phyloP scores from a whole-genome alignment of 2,797 vertebrate species.

The Aratinga solstitialis region DNA sequence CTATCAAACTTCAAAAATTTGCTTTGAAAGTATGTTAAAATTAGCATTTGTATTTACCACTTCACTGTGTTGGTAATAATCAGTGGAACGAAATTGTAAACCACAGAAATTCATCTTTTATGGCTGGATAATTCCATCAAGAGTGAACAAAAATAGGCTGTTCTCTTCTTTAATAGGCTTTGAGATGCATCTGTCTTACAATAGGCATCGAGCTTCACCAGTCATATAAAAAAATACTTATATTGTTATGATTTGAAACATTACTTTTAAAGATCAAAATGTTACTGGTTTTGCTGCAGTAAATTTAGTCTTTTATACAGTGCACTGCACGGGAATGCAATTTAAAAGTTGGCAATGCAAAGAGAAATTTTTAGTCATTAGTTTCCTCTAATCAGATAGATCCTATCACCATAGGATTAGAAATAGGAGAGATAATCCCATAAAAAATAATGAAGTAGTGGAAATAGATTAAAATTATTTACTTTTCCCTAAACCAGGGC shows the following conservation, averaged over 20 bases:
- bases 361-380: neutral
- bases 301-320: constrained; percentile 27
- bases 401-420: neutral
- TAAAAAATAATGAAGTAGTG: neutral
- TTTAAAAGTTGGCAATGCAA: neutral
- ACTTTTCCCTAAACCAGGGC: neutral
- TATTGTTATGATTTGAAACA: constrained; percentile 60
- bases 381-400: neutral
- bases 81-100: constrained; percentile 71
- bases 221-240: constrained; percentile 62
- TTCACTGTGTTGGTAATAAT: constrained; percentile 74
- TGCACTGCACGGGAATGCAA: neutral
- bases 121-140: constrained; percentile 72
- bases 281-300: constrained; percentile 15
- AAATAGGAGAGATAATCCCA: neutral
- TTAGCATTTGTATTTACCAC: constrained; percentile 76
- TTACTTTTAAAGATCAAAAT: constrained; percentile 28
- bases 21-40: constrained; percentile 67
- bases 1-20: constrained; percentile 59
- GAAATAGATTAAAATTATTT: neutral
- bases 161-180: constrained; percentile 59
- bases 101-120: constrained; percentile 71
- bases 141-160: constrained; percentile 56
- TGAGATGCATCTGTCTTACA: constrained; percentile 68
- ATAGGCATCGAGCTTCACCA: constrained; percentile 56